Percentiles rank a stretch among this genome's conserved stretches.
Conservation (phyloP, 1,140 invertebrate genomes). For the Drosophila eugracilis region DNA sequence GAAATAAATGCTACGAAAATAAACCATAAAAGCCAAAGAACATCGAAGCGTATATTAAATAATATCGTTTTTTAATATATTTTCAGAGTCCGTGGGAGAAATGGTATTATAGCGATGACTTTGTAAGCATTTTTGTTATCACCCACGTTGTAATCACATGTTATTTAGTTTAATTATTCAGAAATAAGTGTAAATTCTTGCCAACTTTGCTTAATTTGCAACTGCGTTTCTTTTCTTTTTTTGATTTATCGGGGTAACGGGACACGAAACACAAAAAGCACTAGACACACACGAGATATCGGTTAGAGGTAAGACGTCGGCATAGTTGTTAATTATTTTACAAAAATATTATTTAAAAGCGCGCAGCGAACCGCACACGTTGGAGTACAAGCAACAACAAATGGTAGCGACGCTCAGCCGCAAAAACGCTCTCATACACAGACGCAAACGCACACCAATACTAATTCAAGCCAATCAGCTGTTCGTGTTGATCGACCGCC, state of each 20-base stretch:
- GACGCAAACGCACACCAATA: neutral
- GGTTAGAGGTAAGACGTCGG: slow-evolving; percentile 23
- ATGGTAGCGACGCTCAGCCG: slow-evolving; percentile 16
- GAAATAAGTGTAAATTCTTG: slow-evolving; percentile 4
- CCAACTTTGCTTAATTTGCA: slow-evolving; percentile 27
- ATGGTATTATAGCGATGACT: neutral
- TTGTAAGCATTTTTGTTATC: slow-evolving; percentile 6
- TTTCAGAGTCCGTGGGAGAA: slow-evolving; percentile 1
- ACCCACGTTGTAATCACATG: slow-evolving; percentile 16
- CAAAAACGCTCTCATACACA: slow-evolving; percentile 21
- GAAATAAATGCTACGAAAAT: slow-evolving; percentile 72
- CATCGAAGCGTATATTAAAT: slow-evolving; percentile 44
- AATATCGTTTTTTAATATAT: slow-evolving; percentile 1
- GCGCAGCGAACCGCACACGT: slow-evolving; percentile 57
- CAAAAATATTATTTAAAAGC: slow-evolving; percentile 36
- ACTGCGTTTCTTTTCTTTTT: slow-evolving; percentile 34
- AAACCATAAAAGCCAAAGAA: slow-evolving; percentile 68
- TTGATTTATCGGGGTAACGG: slow-evolving; percentile 1
- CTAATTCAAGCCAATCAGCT: slow-evolving; percentile 15
- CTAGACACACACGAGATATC: slow-evolving; percentile 21
- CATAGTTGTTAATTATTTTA: slow-evolving; percentile 54
- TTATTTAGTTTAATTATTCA: slow-evolving; percentile 17
- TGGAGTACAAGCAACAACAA: slow-evolving; percentile 57
- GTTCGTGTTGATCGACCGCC: slow-evolving; percentile 30
- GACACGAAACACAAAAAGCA: slow-evolving; percentile 6